These are phyloP conservation scores for Aporophyla nigra DNA, from an alignment of 2,888 invertebrate genomes.

Conservation along the genomic window DNA sequence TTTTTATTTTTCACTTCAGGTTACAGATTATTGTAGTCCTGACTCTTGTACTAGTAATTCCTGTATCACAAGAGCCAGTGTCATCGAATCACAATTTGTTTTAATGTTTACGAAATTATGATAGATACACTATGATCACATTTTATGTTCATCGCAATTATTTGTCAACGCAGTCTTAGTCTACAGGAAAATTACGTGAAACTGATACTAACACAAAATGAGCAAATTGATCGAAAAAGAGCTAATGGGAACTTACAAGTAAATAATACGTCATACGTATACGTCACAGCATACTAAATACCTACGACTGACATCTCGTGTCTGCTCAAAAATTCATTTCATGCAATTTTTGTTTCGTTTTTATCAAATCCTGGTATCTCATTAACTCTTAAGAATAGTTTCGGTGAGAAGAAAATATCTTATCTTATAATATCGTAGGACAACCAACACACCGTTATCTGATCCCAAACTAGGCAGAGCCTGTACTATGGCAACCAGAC, in stretches of 20 bases:
- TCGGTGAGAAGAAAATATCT: too few species aligned
- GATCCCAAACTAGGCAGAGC: too few species aligned
- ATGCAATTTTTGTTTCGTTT: not conserved
- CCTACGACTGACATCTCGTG: not conserved
- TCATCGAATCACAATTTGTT: not conserved
- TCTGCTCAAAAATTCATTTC: not conserved
- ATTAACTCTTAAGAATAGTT: not conserved
- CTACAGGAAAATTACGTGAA: not conserved
- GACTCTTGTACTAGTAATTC: too few species aligned
- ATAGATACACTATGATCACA: slow-evolving; percentile 23
- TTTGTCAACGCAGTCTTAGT: not conserved
- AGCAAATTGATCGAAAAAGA: not conserved
- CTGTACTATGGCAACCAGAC: too few species aligned
- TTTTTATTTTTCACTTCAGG: too few species aligned
- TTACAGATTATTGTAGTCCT: too few species aligned
- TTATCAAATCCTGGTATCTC: not conserved
- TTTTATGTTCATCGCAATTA: slow-evolving; percentile 16
- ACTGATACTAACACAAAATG: not conserved
- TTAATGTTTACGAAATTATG: not conserved
- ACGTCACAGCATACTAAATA: not conserved
- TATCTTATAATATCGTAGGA: too few species aligned
- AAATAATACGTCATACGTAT: too few species aligned
- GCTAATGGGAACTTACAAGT: not conserved
- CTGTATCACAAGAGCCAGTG: too few species aligned
- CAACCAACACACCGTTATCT: too few species aligned